A percentile compares a stretch with the other conserved stretches of the same genome.
These are phyloP conservation scores for Callosobruchus maculatus DNA, from an alignment of 2,888 invertebrate genomes.

Conservation along the genomic window DNA sequence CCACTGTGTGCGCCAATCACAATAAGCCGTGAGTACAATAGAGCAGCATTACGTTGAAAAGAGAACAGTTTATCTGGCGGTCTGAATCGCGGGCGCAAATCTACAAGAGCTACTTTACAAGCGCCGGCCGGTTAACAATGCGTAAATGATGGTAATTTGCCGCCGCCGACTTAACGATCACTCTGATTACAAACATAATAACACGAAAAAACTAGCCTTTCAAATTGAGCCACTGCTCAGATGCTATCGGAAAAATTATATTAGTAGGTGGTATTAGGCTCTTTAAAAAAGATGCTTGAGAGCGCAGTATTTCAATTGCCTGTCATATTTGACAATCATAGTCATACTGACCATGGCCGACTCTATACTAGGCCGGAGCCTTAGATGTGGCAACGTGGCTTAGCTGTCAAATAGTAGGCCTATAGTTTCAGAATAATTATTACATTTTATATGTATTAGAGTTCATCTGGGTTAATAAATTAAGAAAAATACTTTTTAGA, in stretches of 20 bases:
- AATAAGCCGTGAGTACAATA: not conserved
- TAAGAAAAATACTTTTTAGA: too few species aligned
- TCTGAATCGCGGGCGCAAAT: not conserved
- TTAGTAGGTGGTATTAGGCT: too few species aligned
- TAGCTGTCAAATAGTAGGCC: too few species aligned
- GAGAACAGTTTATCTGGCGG: not conserved
- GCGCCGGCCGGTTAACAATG: not conserved
- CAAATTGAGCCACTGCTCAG: not conserved
- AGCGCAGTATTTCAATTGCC: too few species aligned
- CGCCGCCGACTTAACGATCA: not conserved
- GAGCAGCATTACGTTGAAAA: not conserved
- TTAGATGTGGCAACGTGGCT: too few species aligned
- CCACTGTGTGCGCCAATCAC: not conserved
- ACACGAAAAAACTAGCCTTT: not conserved
- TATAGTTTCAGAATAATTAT: too few species aligned
- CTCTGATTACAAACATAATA: not conserved
- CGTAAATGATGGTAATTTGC: not conserved
- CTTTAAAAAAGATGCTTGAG: too few species aligned
- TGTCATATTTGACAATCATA: too few species aligned
- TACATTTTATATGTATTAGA: too few species aligned
- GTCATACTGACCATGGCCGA: too few species aligned
- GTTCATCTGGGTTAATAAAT: too few species aligned
- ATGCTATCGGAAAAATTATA: not conserved
- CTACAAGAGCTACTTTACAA: not conserved
- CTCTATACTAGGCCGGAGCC: too few species aligned